phyloP scores from a whole-genome alignment of 35 echinoderm and acorn worm genomes.

The Holothuria glaberrima region DNA sequence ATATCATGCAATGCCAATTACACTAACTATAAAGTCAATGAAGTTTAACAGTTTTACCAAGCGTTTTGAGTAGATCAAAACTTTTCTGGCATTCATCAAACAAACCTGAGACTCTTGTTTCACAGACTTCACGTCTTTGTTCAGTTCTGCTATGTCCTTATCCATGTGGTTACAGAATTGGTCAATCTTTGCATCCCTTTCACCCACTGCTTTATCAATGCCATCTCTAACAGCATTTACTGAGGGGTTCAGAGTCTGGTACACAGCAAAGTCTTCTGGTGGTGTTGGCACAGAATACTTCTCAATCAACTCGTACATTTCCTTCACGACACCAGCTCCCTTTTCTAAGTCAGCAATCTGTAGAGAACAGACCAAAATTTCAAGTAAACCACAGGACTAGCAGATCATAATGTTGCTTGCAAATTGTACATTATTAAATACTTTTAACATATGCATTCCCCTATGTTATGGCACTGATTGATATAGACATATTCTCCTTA shows the following conservation, averaged over 20 bases:
- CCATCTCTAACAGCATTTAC: constrained; percentile 86
- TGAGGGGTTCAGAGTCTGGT: constrained; percentile 89
- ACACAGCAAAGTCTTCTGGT: constrained; percentile 98
- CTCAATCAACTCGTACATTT: constrained; percentile 97
- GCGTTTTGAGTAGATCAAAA: no score
- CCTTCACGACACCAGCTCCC: constrained; percentile 84
- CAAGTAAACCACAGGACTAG: background rate
- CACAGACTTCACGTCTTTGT: constrained; percentile 89
- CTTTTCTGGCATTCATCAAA: no score
- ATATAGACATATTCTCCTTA: no score
- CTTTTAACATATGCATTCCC: no score
- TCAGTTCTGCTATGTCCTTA: constrained; percentile 92
- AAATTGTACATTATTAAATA: no score
- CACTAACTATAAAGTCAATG: no score
- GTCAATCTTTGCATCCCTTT: constrained; percentile 94
- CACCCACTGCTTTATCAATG: constrained; percentile 94
- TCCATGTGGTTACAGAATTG: constrained; percentile 99
- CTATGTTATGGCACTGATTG: no score
- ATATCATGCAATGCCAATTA: no score
- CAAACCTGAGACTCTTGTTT: constrained; percentile 99
- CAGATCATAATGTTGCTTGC: no score
- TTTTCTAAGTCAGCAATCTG: constrained; percentile 87
- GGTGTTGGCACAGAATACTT: constrained; percentile 90
- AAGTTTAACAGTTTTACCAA: no score
- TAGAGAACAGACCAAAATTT: background rate